These are phyloP conservation scores for Myiopsitta monachus DNA, from an alignment of 2,113 vertebrate genomes.

Conservation along the genomic window DNA sequence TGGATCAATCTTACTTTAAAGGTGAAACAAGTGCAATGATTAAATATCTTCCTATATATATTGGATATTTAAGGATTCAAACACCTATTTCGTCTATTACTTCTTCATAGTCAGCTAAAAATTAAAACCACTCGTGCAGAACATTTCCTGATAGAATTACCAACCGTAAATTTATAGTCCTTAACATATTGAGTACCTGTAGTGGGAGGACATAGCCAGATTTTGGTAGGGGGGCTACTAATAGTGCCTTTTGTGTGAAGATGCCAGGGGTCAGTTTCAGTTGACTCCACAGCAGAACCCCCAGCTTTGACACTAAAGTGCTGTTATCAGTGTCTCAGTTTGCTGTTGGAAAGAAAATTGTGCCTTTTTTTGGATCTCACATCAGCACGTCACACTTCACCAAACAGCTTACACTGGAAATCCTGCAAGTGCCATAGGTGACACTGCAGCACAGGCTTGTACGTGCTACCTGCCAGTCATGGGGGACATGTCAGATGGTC, in stretches of 20 bases:
- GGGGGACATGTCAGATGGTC: accelerated
- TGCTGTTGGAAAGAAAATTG: neutral
- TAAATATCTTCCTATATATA: neutral
- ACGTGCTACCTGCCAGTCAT: accelerated
- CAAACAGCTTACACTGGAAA: accelerated
- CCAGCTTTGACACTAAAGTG: neutral
- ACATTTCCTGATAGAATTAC: neutral
- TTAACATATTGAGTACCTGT: neutral
- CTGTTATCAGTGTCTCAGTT: neutral
- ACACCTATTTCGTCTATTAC: accelerated
- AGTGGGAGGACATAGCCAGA: accelerated
- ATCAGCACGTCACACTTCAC: accelerated
- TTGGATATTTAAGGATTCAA: neutral
- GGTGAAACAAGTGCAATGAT: neutral
- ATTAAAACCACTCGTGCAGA: neutral
- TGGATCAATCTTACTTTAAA: neutral
- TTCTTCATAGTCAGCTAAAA: neutral
- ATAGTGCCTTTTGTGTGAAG: neutral
- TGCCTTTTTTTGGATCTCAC: neutral
- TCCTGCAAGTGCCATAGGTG: accelerated
- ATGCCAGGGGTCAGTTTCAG: neutral
- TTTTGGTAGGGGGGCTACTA: neutral
- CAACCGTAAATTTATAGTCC: neutral
- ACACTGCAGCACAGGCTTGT: accelerated
- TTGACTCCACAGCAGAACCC: neutral